Conservation (phyloP, 2,888 invertebrate species). For the Spodoptera exigua region DNA sequence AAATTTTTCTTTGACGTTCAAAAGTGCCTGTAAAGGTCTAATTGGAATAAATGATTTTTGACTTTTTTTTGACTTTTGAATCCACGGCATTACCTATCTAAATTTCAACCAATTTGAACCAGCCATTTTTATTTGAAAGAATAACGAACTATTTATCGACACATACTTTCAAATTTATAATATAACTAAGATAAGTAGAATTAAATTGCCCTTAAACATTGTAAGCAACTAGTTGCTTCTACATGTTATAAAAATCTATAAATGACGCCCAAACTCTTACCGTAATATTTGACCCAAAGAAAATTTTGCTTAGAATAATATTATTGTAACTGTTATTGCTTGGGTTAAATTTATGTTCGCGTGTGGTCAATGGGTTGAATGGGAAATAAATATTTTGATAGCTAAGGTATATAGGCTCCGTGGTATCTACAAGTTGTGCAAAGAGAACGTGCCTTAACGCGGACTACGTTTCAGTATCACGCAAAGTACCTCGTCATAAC, state of each 20-base stretch:
- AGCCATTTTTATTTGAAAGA: no score
- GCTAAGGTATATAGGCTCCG: background rate
- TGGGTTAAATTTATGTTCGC: constrained; percentile 19
- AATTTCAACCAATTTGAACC: no score
- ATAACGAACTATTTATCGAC: no score
- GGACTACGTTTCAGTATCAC: constrained; percentile 56
- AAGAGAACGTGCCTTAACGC: constrained; percentile 33
- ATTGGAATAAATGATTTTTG: no score
- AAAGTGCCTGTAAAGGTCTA: no score
- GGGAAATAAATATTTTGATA: constrained; percentile 32
- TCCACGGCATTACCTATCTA: no score
- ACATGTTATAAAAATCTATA: constrained; percentile 22
- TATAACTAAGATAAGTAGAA: no score
- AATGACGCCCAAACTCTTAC: background rate
- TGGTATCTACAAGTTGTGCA: constrained; percentile 21
- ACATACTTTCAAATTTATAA: no score
- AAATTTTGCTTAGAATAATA: constrained; percentile 13
- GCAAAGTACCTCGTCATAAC: constrained; percentile 68
- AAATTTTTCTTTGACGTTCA: no score
- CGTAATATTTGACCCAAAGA: constrained; percentile 8
- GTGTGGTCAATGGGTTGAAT: constrained; percentile 30
- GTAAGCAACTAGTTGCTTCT: constrained; percentile 2
- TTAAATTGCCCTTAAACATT: no score
- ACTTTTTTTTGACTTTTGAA: no score
- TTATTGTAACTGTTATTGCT: constrained; percentile 24